Base-by-base conservation (phyloP, 1,140 invertebrate species). In the Chironomus tepperi region DNA sequence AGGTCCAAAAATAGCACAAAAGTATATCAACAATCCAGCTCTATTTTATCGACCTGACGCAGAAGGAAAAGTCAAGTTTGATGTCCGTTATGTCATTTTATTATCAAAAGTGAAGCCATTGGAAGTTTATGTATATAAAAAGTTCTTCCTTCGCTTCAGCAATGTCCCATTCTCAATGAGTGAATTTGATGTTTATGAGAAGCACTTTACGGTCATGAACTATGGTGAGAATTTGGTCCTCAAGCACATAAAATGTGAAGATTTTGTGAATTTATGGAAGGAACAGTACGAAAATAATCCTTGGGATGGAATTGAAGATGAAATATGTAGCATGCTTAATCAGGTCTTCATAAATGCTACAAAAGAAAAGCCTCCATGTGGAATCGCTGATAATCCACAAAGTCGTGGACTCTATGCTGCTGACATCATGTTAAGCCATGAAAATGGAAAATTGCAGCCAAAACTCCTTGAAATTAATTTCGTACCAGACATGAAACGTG, bases 171-270 rank as follows among this genome's bases (percentile, higher is more conserved):
- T 93, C 83, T 88, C 88, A 70, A 77, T 97, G 74, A 86, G 90
- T 77, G 84, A 91, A 80, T 91, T 96, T 79, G 90, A 96, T 77
- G 89, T 92, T 78, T 95, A 94, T 82, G 91, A 96, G 79, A 91
- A 93, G 80, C 95, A 97, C 85, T 96, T 95, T 78, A 96, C 95
- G 18, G 94, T 96, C 0, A 96, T 96, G 93, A 97, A 97, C 82
- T 97, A 97, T 80, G 85, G 83, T 74, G 85, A 87, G 74, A 81
- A 83, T 75, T 83, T 81, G 1, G 73, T 83, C 21, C 81, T 93
- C 42, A 88, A 85, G 79, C 89, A 93, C 81, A 85, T 96, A 76
- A 86, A 90, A 67, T 95, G 93, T 83, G 86, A 88, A 43, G 91
- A 96, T 47, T 97, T 96, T 80, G 86, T 94, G 74, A 76, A 81